Percentiles rank a stretch among this genome's conserved stretches.
Conservation (phyloP, 2,797 vertebrate species). For the Australoheros facetus region DNA sequence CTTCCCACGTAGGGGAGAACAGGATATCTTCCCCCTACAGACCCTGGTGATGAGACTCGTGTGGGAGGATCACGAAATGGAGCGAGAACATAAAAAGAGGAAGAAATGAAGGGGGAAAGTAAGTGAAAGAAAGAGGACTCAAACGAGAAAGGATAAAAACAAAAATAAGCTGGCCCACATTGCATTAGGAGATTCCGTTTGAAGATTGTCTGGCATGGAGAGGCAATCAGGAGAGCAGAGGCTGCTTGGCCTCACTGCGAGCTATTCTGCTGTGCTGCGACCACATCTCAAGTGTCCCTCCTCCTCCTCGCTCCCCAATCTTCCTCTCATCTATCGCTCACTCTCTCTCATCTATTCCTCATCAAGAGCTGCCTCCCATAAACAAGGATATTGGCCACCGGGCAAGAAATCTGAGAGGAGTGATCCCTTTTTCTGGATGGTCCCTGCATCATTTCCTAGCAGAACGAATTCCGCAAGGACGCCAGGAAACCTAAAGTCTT, state of each 20-base stretch:
- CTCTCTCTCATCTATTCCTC: slow-evolving; percentile 59
- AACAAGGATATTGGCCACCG: slow-evolving; percentile 51
- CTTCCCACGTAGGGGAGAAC: slow-evolving; percentile 47
- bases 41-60: slow-evolving; percentile 55
- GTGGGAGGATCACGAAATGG: slow-evolving; percentile 51
- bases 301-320: neutral
- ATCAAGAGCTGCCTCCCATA: slow-evolving; percentile 56
- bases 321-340: slow-evolving; percentile 42
- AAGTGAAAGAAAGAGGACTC: slow-evolving; percentile 25
- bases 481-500: slow-evolving; percentile 19
- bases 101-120: slow-evolving; percentile 32
- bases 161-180: slow-evolving; percentile 58
- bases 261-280: slow-evolving; percentile 47
- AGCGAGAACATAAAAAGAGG: slow-evolving; percentile 48
- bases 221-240: slow-evolving; percentile 66
- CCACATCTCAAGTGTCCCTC: slow-evolving; percentile 60
- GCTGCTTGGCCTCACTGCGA: slow-evolving; percentile 49
- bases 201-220: slow-evolving; percentile 59
- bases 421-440: slow-evolving; percentile 50
- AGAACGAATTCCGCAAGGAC: slow-evolving; percentile 36
- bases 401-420: slow-evolving; percentile 56
- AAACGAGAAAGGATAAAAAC: slow-evolving; percentile 48
- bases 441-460: slow-evolving; percentile 45
- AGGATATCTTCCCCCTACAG: slow-evolving; percentile 58
- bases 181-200: slow-evolving; percentile 70